phyloP scores from a whole-genome alignment of 53 echinoderm and acorn worm genomes.

The Crossaster papposus region DNA sequence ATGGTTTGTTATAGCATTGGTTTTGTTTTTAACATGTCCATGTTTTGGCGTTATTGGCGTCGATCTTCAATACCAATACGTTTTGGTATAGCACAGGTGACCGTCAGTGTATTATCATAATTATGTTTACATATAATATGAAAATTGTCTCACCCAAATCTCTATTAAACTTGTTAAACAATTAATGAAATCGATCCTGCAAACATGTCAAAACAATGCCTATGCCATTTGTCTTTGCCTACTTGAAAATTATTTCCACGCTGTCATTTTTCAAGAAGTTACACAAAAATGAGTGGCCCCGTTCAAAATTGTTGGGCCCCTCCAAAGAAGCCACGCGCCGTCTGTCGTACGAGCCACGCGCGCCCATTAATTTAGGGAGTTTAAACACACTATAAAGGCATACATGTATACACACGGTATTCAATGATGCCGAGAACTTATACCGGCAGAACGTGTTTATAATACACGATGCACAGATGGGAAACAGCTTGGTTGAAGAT shows the following conservation, averaged over 20 bases:
- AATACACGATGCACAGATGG: slow-evolving; percentile 8
- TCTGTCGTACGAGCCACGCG: slow-evolving; percentile 10
- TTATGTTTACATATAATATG: neutral
- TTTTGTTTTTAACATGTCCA: too few relatives aligned
- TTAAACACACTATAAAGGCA: neutral
- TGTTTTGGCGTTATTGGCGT: too few relatives aligned
- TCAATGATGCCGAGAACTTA: slow-evolving; percentile 35
- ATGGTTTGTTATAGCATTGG: too few relatives aligned
- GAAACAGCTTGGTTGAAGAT: neutral
- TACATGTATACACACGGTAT: slow-evolving; percentile 12
- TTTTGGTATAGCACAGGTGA: too few relatives aligned
- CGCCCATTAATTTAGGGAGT: slow-evolving; percentile 17
- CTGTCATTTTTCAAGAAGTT: neutral
- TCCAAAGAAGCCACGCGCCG: neutral
- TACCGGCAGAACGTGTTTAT: slow-evolving; percentile 35
- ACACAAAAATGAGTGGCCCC: neutral
- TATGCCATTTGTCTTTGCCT: neutral
- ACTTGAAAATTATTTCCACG: neutral
- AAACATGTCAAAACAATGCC: neutral
- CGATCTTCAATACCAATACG: too few relatives aligned
- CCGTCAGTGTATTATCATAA: too few relatives aligned
- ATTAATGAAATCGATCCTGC: too few relatives aligned
- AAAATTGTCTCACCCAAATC: neutral
- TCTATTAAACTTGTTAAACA: neutral
- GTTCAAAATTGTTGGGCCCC: neutral